Conservation (phyloP, 2,797 vertebrate genomes). For the Staurois parvus region DNA sequence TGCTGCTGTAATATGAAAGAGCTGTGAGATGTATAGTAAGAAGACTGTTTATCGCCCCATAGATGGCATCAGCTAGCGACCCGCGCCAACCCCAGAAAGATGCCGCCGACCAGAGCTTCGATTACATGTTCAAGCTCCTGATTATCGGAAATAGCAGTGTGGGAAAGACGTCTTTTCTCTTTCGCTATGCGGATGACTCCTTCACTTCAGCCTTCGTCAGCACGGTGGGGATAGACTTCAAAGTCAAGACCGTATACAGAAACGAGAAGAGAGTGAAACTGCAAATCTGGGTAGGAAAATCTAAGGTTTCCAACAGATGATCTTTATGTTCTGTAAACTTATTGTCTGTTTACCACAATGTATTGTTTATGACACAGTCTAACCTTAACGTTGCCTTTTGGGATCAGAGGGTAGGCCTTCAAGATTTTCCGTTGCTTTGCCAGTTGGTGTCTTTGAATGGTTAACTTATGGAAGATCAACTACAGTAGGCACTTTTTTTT, state of each 20-base stretch:
- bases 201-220: conserved; percentile 92
- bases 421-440: too few species aligned
- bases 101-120: conserved; percentile 89
- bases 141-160: conserved; percentile 92
- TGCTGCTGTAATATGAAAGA: too few species aligned
- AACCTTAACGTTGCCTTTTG: too few species aligned
- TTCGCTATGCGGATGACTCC: conserved; percentile 89
- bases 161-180: conserved; percentile 92
- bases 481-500: too few species aligned
- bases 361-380: too few species aligned
- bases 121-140: conserved; percentile 93
- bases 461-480: too few species aligned
- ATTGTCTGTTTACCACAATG: neutral
- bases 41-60: neutral
- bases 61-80: conserved; percentile 87
- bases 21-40: neutral
- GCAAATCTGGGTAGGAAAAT: conserved; percentile 87
- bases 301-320: neutral
- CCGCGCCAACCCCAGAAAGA: conserved; percentile 83
- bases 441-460: too few species aligned
- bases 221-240: conserved; percentile 94
- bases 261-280: conserved; percentile 90
- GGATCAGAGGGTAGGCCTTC: too few species aligned
- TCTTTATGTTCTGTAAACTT: neutral
- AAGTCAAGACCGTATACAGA: conserved; percentile 91